Percentiles rank a stretch among this genome's conserved stretches.
Evolutionary conservation across 2,888 invertebrate species (phyloP).

Genomic region (Tetanocera ferruginea): DNA sequence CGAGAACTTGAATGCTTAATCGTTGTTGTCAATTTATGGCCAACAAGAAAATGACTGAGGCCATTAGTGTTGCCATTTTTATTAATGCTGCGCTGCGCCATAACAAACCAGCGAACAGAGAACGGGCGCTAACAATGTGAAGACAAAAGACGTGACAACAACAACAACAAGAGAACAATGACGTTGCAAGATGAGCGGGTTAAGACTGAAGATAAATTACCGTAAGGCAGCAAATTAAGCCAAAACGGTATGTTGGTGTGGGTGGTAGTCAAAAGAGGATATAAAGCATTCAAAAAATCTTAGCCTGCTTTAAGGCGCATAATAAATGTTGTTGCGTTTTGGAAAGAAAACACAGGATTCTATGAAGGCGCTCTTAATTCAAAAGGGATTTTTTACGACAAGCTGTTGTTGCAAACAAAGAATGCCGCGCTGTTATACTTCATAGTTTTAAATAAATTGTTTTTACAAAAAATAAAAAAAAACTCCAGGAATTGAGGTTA

Average conservation of each 20-base stretch:
- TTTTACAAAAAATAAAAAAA: neutral
- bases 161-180: neutral
- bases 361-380: no score
- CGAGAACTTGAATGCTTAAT: neutral
- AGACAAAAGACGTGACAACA: neutral
- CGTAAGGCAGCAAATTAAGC: conserved; percentile 46
- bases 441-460: neutral
- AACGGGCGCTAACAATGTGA: neutral
- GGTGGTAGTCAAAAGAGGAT: conserved; percentile 1
- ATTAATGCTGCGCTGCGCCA: neutral
- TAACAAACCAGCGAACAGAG: neutral
- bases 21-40: conserved; percentile 19
- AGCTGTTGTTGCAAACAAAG: no score
- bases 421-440: neutral
- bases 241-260: conserved; percentile 39
- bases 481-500: conserved; percentile 26
- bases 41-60: conserved; percentile 10
- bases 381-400: no score
- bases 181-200: conserved; percentile 37
- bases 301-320: conserved; percentile 29
- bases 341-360: neutral
- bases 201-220: conserved; percentile 51
- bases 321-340: conserved; percentile 34
- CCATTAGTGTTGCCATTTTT: conserved; percentile 9
- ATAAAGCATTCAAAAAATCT: neutral